A percentile compares a stretch with the other conserved stretches of the same genome.
Evolutionary conservation across 2,797 vertebrate genomes (phyloP).

Genomic region (Sciaenops ocellatus): DNA sequence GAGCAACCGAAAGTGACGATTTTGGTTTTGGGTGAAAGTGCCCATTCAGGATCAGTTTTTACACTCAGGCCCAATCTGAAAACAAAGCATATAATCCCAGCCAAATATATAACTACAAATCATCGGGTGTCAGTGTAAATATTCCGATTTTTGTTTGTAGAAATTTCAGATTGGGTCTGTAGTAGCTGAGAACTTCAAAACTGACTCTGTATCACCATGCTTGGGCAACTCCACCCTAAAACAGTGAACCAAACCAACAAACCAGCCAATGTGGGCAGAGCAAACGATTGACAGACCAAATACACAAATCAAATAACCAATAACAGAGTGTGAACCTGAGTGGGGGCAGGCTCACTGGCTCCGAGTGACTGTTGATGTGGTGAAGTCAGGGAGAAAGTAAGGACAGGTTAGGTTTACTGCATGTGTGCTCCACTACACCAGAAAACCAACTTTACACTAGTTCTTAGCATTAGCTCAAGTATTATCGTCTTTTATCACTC

Average conservation of each 20-base stretch:
- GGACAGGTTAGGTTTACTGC: conserved; percentile 69
- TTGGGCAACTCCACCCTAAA: conserved; percentile 50
- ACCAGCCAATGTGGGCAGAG: conserved; percentile 41
- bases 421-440: background rate
- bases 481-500: background rate
- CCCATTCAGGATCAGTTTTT: conserved; percentile 54
- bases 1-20: conserved; percentile 44
- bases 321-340: conserved; percentile 70
- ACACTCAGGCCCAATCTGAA: conserved; percentile 36
- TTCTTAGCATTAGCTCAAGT: background rate
- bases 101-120: background rate
- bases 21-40: conserved; percentile 47
- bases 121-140: background rate
- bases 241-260: conserved; percentile 42
- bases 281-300: conserved; percentile 63
- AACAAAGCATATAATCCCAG: background rate
- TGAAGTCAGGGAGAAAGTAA: conserved; percentile 73
- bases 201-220: conserved; percentile 22
- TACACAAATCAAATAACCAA: conserved; percentile 50
- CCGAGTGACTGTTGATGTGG: conserved; percentile 66
- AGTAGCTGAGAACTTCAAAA: conserved; percentile 17
- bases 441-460: conserved; percentile 17
- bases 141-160: background rate
- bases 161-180: conserved; percentile 43
- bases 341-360: conserved; percentile 58